Evolutionary conservation across 2,113 vertebrate species (phyloP), one percentile per base, ranked within the genome.

Genomic region (Gila orcuttii): DNA sequence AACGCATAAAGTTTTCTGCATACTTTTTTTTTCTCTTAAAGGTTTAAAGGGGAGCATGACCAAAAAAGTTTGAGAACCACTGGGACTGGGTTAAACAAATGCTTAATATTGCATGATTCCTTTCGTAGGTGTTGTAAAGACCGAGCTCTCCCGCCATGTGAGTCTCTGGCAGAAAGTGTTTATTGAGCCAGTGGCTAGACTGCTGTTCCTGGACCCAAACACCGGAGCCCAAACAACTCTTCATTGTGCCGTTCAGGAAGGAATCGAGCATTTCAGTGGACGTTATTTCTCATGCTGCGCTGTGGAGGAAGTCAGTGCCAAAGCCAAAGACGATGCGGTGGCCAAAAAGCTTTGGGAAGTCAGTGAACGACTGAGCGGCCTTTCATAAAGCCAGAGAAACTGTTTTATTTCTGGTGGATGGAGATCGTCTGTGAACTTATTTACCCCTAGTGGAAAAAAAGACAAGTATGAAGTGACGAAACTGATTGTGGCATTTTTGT

Each of bases 201-300:
- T 94, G 79, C 85, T 94, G 28, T 94, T 94, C 86, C 86, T 93
- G 82, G 92, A 93, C 77, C 89, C 94, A 0, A 90, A 89, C 55
- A 68, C 83, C 0, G 94, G 94, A 0, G 93, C 94, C 45, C 94
- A 94, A 91, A 94, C 94, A 19, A 93, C 94, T 0, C 92, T 94
- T 50, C 92, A 94, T 90, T 94, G 93, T 33, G 86, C 55, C 71
- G 76, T 93, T 77, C 91, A 94, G 91, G 91, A 94, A 84, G 93
- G 93, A 13, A 88, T 94, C 6, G 94, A 94, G 79, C 90, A 57
- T 2, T 89, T 93, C 74, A 94, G 93, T 21, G 94, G 94, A 1
- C 73, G 86, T 0, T 92, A 94, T 87, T 94, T 94, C 87, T 81
- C 88, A 83, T 94, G 92, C 91, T 93, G 93, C 12, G 42, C 85